phyloP scores from a whole-genome alignment of 2,888 invertebrate genomes.

The Branchipolynoe longqiensis region DNA sequence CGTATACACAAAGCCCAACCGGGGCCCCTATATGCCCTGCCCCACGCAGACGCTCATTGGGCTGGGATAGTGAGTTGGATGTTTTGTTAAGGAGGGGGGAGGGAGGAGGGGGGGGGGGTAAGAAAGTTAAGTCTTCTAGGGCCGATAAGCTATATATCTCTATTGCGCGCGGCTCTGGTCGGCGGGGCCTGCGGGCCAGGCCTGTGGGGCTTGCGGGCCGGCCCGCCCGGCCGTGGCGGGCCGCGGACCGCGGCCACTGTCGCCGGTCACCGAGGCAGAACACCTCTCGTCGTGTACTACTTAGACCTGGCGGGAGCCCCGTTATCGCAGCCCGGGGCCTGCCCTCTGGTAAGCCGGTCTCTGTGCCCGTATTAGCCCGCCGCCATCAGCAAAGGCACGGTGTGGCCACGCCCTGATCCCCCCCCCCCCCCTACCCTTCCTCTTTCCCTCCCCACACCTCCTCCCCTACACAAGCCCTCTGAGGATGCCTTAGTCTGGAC shows the following conservation, averaged over 20 bases:
- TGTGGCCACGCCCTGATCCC: constrained; percentile 13
- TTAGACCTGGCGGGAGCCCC: background rate
- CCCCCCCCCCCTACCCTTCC: too few species aligned
- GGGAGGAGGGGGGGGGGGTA: too few species aligned
- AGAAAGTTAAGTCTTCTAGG: constrained; percentile 13
- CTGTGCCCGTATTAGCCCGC: constrained; percentile 15
- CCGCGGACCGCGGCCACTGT: background rate
- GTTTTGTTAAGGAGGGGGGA: too few species aligned
- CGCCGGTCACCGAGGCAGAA: constrained; percentile 24
- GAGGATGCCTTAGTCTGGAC: background rate
- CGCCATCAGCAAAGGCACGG: background rate
- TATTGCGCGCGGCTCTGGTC: background rate
- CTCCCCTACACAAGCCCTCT: too few species aligned
- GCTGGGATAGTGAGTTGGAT: constrained; percentile 12
- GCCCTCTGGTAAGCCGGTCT: background rate
- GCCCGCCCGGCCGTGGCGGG: background rate
- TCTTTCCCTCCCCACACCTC: too few species aligned
- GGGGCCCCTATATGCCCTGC: background rate
- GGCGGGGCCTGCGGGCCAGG: background rate
- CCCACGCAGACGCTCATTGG: background rate
- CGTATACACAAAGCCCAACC: background rate
- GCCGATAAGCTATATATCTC: constrained; percentile 34
- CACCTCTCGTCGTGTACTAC: constrained; percentile 44
- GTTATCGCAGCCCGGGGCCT: background rate
- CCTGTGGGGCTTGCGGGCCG: background rate